A percentile compares a stretch with the other conserved stretches of the same genome.
These are phyloP conservation scores for Nipponacmea schrenckii DNA, from an alignment of 2,888 invertebrate genomes.

Conservation along the genomic window DNA sequence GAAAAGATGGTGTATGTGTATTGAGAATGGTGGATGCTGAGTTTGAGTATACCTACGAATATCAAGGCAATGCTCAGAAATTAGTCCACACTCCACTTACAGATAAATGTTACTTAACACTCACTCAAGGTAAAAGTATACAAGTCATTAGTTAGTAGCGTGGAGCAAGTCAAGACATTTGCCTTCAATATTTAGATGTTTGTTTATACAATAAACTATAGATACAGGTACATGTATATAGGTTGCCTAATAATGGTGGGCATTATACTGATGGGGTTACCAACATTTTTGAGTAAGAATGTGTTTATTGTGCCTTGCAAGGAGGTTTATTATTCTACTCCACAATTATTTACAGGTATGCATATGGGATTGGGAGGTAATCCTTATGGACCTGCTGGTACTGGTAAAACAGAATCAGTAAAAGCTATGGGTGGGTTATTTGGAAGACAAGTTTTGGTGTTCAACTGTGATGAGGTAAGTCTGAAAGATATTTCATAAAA, in stretches of 20 bases:
- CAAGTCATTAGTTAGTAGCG: not conserved
- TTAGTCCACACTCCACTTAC: slow-evolving; percentile 95
- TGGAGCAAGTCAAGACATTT: not conserved
- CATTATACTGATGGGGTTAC: no score
- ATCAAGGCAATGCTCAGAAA: slow-evolving; percentile 94
- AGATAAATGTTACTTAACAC: slow-evolving; percentile 95
- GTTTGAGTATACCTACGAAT: slow-evolving; percentile 96
- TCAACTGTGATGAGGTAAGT: slow-evolving; percentile 84
- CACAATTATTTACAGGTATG: slow-evolving; percentile 74
- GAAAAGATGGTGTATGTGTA: slow-evolving; percentile 72
- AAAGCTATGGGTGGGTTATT: slow-evolving; percentile 85
- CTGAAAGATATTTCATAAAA: not conserved
- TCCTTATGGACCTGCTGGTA: slow-evolving; percentile 98
- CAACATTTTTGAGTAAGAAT: no score
- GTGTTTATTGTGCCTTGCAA: no score
- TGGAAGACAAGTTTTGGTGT: slow-evolving; percentile 78
- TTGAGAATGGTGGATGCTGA: slow-evolving; percentile 92
- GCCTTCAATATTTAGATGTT: not conserved
- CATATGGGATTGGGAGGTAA: slow-evolving; percentile 96
- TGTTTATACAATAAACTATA: not conserved
- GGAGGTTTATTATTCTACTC: no score
- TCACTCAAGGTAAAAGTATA: slow-evolving; percentile 80
- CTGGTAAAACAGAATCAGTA: slow-evolving; percentile 98
- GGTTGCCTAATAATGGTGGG: no score
- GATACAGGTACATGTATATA: not conserved